Percentiles rank a stretch among this genome's conserved stretches.
Conservation (phyloP, 2,113 vertebrate genomes). For the Lanius collurio region DNA sequence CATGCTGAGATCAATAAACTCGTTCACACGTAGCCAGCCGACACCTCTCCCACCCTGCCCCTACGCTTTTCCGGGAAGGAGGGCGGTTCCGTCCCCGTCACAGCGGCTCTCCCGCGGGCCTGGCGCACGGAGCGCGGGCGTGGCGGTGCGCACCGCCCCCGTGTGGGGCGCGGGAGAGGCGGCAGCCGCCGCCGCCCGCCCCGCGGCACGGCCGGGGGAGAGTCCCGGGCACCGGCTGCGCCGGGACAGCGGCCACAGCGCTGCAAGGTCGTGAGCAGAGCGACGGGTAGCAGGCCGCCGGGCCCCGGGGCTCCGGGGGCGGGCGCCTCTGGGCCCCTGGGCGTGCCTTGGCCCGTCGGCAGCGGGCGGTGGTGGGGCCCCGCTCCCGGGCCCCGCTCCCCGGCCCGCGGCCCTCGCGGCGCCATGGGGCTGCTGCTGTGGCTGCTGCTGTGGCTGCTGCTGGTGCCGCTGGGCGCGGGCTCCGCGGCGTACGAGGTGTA, state of each 20-base stretch:
- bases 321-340: neutral
- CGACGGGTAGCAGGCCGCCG: too few relatives aligned
- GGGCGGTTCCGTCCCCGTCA: neutral
- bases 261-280: neutral
- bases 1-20: rapidly evolving
- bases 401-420: too few relatives aligned
- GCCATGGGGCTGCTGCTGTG: neutral
- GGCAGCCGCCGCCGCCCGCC: neutral
- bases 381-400: neutral
- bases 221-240: neutral
- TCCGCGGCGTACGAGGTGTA: neutral
- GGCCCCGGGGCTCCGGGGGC: neutral
- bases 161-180: neutral
- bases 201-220: too few relatives aligned
- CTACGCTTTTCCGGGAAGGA: neutral
- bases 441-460: neutral
- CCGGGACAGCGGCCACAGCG: neutral
- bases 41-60: rapidly evolving
- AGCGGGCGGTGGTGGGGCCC: neutral
- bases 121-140: neutral
- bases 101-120: neutral
- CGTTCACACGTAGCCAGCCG: rapidly evolving
- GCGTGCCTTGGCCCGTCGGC: neutral
- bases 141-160: neutral
- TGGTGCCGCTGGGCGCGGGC: neutral